Percentiles rank a stretch among this genome's conserved stretches.
phyloP scores from a whole-genome alignment of 1,140 invertebrate genomes.

The Drosophila kohkoa region DNA sequence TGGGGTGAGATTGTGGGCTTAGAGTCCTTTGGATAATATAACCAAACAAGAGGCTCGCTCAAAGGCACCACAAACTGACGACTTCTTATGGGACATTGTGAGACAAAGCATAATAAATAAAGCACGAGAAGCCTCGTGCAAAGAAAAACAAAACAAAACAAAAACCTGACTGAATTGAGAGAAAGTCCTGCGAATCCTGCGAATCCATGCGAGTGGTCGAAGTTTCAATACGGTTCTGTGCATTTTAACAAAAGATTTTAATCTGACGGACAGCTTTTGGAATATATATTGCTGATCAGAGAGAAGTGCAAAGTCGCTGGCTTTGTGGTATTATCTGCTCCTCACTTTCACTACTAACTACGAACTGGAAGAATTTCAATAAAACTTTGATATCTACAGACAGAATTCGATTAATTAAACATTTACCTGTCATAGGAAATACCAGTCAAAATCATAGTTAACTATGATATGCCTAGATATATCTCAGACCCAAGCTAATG shows the following conservation, averaged over 20 bases:
- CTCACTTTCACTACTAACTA: no score
- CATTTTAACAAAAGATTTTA: not conserved
- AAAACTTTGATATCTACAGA: no score
- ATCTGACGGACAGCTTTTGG: no score
- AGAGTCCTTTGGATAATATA: constrained; percentile 53
- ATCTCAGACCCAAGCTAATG: not conserved
- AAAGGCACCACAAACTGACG: constrained; percentile 43
- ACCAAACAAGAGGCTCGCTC: constrained; percentile 42
- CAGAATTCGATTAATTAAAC: no score
- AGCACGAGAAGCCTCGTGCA: constrained; percentile 8
- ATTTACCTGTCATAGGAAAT: no score
- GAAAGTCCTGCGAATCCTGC: not conserved
- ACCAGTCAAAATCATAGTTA: no score
- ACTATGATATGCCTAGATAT: no score
- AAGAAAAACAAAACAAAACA: constrained; percentile 68
- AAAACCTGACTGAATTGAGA: not conserved
- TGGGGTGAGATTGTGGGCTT: constrained; percentile 22
- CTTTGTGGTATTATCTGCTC: no score
- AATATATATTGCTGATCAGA: no score
- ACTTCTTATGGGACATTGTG: constrained; percentile 75
- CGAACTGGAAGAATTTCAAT: no score
- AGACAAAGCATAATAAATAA: constrained; percentile 54
- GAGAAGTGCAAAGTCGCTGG: no score
- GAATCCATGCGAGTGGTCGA: not conserved
- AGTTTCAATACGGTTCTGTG: constrained; percentile 29